A percentile compares a stretch with the other conserved stretches of the same genome.
These are phyloP conservation scores for Drosophila anomelani DNA, from an alignment of 2,888 invertebrate genomes.

Conservation along the genomic window DNA sequence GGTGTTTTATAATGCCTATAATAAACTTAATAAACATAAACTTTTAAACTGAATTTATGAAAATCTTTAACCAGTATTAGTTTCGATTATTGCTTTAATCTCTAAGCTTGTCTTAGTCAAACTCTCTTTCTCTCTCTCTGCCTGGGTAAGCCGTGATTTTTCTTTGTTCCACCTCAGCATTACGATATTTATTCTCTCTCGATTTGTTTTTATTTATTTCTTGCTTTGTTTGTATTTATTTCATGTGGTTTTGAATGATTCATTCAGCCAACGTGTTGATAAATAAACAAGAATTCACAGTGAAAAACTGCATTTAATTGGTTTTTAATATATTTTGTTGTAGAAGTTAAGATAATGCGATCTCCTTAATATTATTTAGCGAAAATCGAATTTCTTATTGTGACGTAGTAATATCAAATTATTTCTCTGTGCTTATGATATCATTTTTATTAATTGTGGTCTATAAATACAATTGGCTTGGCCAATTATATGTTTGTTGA, in stretches of 20 bases:
- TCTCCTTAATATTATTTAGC: not conserved
- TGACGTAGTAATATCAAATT: slow-evolving; percentile 39
- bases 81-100: not conserved
- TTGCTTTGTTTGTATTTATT: slow-evolving; percentile 11
- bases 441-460: slow-evolving; percentile 57
- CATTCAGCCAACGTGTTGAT: slow-evolving; percentile 25
- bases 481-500: slow-evolving; percentile 17
- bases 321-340: slow-evolving; percentile 2
- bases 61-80: not conserved
- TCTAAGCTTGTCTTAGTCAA: not conserved
- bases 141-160: slow-evolving; percentile 2
- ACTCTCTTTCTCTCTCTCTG: slow-evolving; percentile 3
- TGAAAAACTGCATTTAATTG: slow-evolving; percentile 41
- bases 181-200: slow-evolving; percentile 16
- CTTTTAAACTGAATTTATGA: not conserved
- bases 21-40: too few relatives aligned
- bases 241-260: slow-evolving; percentile 43
- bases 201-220: slow-evolving; percentile 9
- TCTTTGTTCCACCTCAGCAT: slow-evolving; percentile 35
- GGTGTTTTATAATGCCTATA: not conserved
- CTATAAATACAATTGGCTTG: slow-evolving; percentile 24
- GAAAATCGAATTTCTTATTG: not conserved
- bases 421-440: slow-evolving; percentile 34
- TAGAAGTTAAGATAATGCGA: not conserved
- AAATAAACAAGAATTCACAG: slow-evolving; percentile 7